phyloP scores from a whole-genome alignment of 2,797 vertebrate species.

The Buceros bicornis region DNA sequence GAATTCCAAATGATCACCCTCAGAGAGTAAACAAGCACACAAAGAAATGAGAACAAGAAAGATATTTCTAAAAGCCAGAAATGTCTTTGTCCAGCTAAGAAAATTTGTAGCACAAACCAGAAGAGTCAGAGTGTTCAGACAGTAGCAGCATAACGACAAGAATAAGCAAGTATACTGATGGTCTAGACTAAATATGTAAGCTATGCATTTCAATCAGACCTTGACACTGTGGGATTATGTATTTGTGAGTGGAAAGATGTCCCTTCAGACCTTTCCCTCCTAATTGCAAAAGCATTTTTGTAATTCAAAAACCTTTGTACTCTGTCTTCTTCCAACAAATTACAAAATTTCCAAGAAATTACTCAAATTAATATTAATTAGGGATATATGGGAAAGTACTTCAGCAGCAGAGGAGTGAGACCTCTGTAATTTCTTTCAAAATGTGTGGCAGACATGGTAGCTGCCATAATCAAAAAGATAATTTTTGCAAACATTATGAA shows the following conservation, averaged over 20 bases:
- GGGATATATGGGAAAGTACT: neutral
- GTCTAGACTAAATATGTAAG: neutral
- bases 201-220: slow-evolving; percentile 31
- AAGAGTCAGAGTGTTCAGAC: slow-evolving; percentile 54
- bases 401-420: slow-evolving; percentile 11
- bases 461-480: slow-evolving; percentile 74
- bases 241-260: neutral
- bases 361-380: slow-evolving; percentile 31
- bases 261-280: slow-evolving; percentile 4
- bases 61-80: slow-evolving; percentile 74
- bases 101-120: slow-evolving; percentile 70
- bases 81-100: slow-evolving; percentile 66
- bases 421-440: slow-evolving; percentile 65
- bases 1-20: neutral
- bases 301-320: slow-evolving; percentile 50
- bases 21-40: neutral
- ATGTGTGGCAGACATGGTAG: slow-evolving; percentile 26
- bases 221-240: neutral
- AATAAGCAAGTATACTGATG: slow-evolving; percentile 25
- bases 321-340: slow-evolving; percentile 9
- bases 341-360: neutral
- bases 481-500: slow-evolving; percentile 74
- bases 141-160: slow-evolving; percentile 24
- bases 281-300: slow-evolving; percentile 47
- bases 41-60: slow-evolving; percentile 41